These are phyloP conservation scores for Tichodroma muraria DNA, from an alignment of 2,113 vertebrate genomes.

Conservation along the genomic window DNA sequence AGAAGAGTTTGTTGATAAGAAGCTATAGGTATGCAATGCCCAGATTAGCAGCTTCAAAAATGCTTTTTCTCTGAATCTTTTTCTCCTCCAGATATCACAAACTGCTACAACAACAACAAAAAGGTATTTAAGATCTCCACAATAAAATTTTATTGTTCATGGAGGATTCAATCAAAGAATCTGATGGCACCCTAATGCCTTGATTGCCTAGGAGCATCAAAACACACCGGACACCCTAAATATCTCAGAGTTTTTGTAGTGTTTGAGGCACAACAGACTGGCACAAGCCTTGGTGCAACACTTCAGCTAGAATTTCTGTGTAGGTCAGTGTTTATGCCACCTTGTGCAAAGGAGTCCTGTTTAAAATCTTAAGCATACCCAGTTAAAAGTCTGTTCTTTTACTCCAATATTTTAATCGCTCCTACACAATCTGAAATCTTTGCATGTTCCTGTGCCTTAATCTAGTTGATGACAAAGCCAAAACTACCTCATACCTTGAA, in stretches of 20 bases:
- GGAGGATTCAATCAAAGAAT: neutral
- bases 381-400: neutral
- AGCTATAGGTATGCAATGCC: neutral
- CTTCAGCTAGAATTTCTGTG: neutral
- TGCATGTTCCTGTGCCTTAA: neutral
- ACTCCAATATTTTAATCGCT: neutral
- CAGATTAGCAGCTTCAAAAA: neutral
- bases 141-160: neutral
- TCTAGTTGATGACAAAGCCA: neutral
- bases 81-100: neutral
- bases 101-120: neutral
- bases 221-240: neutral
- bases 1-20: neutral
- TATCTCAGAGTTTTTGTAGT: neutral
- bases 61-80: neutral
- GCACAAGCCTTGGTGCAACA: neutral
- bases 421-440: neutral
- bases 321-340: neutral
- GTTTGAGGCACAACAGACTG: neutral
- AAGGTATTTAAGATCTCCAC: neutral
- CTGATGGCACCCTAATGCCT: neutral
- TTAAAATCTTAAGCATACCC: neutral
- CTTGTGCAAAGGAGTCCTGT: neutral
- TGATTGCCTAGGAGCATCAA: neutral
- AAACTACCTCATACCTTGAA: conserved; percentile 83